Conservation (phyloP, 2,888 invertebrate genomes). For the Diploptera punctata region DNA sequence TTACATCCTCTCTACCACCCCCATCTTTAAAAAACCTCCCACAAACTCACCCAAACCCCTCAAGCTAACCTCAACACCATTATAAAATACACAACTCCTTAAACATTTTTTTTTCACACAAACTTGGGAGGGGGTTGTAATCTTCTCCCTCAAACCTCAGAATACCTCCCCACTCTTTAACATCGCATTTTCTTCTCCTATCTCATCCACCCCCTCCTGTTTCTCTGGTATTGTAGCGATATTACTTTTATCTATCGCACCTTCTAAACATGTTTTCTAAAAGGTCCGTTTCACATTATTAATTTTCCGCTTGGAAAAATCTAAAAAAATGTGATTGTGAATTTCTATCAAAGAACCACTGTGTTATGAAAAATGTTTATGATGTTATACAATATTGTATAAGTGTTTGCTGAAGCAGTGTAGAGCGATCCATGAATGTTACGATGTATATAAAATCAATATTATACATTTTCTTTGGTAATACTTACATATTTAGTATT, state of each 20-base stretch:
- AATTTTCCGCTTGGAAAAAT: conserved; percentile 9
- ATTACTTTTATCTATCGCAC: neutral
- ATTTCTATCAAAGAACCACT: no score
- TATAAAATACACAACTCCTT: conserved; percentile 29
- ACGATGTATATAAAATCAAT: no score
- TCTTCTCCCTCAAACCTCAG: neutral
- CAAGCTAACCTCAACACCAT: neutral
- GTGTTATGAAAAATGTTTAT: no score
- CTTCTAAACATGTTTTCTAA: neutral
- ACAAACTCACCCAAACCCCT: neutral
- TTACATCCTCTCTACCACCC: neutral
- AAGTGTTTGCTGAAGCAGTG: no score
- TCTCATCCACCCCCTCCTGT: neutral
- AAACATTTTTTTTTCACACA: conserved; percentile 25
- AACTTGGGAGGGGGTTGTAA: conserved; percentile 10
- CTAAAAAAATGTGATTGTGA: no score
- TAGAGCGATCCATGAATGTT: no score
- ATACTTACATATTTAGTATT: no score
- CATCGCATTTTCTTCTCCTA: conserved; percentile 24
- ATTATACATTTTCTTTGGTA: no score
- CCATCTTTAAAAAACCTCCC: neutral
- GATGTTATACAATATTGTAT: no score
- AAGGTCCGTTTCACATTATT: neutral
- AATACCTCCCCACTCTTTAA: conserved; percentile 4
- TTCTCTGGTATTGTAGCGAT: conserved; percentile 1